Evolutionary conservation across 2,113 vertebrate species (phyloP).

Genomic region (Muntiacus muntjak): DNA sequence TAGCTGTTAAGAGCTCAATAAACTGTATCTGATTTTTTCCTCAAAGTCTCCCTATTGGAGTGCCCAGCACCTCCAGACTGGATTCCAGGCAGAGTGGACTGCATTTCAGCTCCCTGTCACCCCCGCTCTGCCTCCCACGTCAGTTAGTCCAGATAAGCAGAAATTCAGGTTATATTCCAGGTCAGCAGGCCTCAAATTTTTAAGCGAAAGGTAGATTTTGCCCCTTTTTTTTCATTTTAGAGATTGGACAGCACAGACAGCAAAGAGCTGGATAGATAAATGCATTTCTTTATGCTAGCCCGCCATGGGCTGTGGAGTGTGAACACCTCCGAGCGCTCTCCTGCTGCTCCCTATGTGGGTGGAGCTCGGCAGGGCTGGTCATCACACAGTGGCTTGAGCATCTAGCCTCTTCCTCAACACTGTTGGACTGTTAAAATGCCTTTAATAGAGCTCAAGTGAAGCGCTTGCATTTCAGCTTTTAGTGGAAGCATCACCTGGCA

Average conservation of each 20-base stretch:
- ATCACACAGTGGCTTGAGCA: background rate
- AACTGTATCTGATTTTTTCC: background rate
- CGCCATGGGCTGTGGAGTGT: rapidly evolving
- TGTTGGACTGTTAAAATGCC: background rate
- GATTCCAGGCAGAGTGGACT: rapidly evolving
- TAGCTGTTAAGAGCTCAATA: background rate
- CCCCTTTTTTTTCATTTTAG: background rate
- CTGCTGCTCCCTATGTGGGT: rapidly evolving
- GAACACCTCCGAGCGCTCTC: background rate
- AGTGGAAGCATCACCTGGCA: background rate
- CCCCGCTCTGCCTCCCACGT: rapidly evolving
- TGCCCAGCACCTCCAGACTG: background rate
- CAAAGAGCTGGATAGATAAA: background rate
- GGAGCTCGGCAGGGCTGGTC: background rate
- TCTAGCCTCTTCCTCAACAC: background rate
- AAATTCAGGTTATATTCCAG: background rate
- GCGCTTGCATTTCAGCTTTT: background rate
- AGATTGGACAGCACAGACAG: background rate
- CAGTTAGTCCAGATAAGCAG: background rate
- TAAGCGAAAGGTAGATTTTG: no score
- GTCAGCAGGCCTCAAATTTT: background rate
- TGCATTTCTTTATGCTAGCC: rapidly evolving
- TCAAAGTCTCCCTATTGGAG: background rate
- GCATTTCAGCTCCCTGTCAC: background rate
- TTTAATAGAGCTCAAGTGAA: no score